phyloP scores from a whole-genome alignment of 2,113 vertebrate genomes.

The Larimichthys polyactis region DNA sequence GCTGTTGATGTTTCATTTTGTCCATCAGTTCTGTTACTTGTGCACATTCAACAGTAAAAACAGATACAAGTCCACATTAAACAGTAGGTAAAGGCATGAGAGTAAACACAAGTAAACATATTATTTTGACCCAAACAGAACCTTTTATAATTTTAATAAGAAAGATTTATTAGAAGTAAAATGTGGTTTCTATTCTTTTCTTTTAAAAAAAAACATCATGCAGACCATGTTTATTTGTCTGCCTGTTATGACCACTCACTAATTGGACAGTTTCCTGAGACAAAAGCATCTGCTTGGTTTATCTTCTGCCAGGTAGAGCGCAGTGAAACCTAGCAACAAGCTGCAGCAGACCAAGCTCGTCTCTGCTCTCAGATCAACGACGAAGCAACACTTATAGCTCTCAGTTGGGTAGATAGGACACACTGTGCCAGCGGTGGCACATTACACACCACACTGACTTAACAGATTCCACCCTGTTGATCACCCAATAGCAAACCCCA shows the following conservation, averaged over 20 bases:
- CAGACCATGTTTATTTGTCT: neutral
- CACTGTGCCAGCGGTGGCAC: conserved; percentile 36
- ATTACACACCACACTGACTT: conserved; percentile 38
- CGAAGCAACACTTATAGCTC: neutral
- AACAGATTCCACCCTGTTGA: conserved; percentile 30
- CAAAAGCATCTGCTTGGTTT: conserved; percentile 51
- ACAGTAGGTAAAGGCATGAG: no score
- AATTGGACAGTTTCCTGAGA: conserved; percentile 48
- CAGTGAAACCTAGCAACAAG: conserved; percentile 78
- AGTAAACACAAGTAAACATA: no score
- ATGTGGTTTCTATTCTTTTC: neutral
- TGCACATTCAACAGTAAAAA: no score
- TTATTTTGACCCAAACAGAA: no score
- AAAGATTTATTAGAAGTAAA: no score
- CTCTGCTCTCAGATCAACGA: conserved; percentile 25
- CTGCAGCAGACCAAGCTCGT: conserved; percentile 51
- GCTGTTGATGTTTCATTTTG: neutral
- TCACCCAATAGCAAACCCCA: conserved; percentile 25
- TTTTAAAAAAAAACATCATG: neutral
- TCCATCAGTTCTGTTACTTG: neutral
- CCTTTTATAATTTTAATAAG: no score
- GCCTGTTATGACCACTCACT: neutral
- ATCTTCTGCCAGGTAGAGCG: conserved; percentile 55
- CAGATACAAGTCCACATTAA: neutral
- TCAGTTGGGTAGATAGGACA: conserved; percentile 38